A percentile compares a stretch with the other conserved stretches of the same genome.
Evolutionary conservation across 53 echinoderm and acorn worm species (phyloP).

Genomic region (Arbacia lixula): DNA sequence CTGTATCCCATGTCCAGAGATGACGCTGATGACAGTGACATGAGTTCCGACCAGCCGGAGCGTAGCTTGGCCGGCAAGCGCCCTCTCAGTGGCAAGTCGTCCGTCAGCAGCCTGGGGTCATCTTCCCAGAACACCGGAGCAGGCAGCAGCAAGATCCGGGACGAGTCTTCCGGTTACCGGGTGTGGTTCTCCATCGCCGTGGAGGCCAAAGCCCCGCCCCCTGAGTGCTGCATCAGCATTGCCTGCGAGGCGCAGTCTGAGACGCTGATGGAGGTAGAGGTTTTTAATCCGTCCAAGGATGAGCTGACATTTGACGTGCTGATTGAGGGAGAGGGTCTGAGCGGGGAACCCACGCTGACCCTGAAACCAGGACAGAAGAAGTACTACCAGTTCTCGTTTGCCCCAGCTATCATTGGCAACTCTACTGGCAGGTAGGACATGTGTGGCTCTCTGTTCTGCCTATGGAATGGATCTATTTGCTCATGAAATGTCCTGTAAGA

Average conservation of each 20-base stretch:
- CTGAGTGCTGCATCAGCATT: constrained; percentile 76
- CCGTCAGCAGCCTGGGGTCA: constrained; percentile 60
- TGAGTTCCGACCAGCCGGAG: constrained; percentile 43
- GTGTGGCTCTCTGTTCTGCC: no score
- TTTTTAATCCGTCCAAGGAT: constrained; percentile 81
- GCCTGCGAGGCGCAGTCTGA: constrained; percentile 92
- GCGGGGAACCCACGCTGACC: constrained; percentile 70
- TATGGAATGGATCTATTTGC: no score
- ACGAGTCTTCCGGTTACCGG: constrained; percentile 73
- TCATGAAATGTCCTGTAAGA: no score
- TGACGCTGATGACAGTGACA: constrained; percentile 53
- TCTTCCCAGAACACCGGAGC: constrained; percentile 35
- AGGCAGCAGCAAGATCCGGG: constrained; percentile 47
- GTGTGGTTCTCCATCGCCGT: constrained; percentile 95
- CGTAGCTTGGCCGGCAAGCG: constrained; percentile 35
- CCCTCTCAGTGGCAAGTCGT: constrained; percentile 74
- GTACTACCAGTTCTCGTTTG: constrained; percentile 88
- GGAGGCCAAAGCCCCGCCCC: constrained; percentile 70
- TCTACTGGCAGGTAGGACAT: constrained; percentile 88
- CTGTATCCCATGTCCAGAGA: constrained; percentile 28
- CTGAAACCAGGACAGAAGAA: constrained; percentile 85
- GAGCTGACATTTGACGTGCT: constrained; percentile 78
- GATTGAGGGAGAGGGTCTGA: constrained; percentile 88
- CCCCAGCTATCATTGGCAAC: constrained; percentile 86
- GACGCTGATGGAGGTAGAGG: constrained; percentile 89